These are phyloP conservation scores for Eptesicus fuscus DNA, from an alignment of 2,113 vertebrate genomes.

Conservation along the genomic window DNA sequence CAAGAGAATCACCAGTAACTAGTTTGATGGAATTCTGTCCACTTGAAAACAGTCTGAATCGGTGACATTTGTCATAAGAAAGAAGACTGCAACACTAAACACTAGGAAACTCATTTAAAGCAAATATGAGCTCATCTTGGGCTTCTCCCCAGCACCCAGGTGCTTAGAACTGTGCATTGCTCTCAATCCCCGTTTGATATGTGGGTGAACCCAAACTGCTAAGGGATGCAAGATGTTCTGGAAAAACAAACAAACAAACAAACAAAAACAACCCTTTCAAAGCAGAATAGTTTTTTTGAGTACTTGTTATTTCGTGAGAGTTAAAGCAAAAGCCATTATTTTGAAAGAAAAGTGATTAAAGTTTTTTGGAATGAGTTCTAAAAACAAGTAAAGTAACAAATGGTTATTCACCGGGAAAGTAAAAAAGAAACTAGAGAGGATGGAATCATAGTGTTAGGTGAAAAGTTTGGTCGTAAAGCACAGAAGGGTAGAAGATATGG, in stretches of 20 bases:
- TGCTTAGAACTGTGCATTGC: neutral
- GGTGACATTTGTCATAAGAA: neutral
- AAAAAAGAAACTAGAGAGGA: neutral
- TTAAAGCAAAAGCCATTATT: conserved; percentile 13
- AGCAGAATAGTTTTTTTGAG: neutral
- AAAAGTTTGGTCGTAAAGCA: neutral
- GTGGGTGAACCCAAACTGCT: neutral
- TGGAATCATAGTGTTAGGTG: neutral
- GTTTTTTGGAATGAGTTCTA: neutral
- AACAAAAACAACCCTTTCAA: neutral
- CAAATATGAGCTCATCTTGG: neutral
- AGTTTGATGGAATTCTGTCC: neutral
- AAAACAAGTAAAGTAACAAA: neutral
- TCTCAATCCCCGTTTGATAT: neutral
- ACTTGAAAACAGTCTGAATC: neutral
- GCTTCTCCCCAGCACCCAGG: neutral
- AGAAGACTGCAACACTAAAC: neutral
- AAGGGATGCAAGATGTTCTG: neutral
- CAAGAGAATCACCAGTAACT: neutral
- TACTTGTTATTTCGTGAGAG: neutral
- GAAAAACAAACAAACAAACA: neutral
- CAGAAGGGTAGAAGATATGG: neutral
- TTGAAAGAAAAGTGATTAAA: conserved; percentile 20
- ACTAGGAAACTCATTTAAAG: neutral
- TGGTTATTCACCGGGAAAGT: neutral